These are phyloP conservation scores for Pocota personata DNA, from an alignment of 2,888 invertebrate species.

Conservation along the genomic window DNA sequence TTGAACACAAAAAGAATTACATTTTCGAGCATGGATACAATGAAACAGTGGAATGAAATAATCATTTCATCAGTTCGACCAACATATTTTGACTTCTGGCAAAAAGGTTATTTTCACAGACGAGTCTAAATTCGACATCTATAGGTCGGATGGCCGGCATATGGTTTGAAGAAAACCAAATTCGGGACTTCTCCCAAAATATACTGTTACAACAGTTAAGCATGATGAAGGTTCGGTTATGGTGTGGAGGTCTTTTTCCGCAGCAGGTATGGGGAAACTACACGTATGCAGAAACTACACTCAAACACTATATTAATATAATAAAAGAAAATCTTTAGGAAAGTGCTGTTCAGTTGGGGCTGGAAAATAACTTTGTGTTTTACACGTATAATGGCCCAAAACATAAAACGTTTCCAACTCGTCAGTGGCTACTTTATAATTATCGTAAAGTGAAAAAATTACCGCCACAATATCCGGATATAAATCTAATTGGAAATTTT, in stretches of 20 bases:
- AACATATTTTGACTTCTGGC: conserved; percentile 27
- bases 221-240: conserved; percentile 76
- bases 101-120: conserved; percentile 63
- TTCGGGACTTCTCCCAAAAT: conserved; percentile 64
- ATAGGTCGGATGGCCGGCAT: conserved; percentile 42
- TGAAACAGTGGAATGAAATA: conserved; percentile 17
- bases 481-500: conserved; percentile 45
- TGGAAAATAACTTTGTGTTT: conserved; percentile 26
- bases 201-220: conserved; percentile 75
- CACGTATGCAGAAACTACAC: conserved; percentile 74
- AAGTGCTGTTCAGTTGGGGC: conserved; percentile 13
- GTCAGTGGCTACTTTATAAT: conserved; percentile 65
- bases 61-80: neutral
- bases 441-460: conserved; percentile 64
- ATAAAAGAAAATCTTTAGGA: conserved; percentile 42
- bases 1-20: neutral
- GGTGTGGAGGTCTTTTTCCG: too few species aligned
- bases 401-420: conserved; percentile 45
- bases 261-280: conserved; percentile 72
- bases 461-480: conserved; percentile 50
- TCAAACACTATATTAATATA: conserved; percentile 69
- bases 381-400: conserved; percentile 54
- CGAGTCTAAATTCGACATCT: conserved; percentile 67
- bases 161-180: conserved; percentile 72
- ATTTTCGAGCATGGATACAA: conserved; percentile 5